phyloP scores from a whole-genome alignment of 2,113 vertebrate species.

The Elgaria multicarinata region DNA sequence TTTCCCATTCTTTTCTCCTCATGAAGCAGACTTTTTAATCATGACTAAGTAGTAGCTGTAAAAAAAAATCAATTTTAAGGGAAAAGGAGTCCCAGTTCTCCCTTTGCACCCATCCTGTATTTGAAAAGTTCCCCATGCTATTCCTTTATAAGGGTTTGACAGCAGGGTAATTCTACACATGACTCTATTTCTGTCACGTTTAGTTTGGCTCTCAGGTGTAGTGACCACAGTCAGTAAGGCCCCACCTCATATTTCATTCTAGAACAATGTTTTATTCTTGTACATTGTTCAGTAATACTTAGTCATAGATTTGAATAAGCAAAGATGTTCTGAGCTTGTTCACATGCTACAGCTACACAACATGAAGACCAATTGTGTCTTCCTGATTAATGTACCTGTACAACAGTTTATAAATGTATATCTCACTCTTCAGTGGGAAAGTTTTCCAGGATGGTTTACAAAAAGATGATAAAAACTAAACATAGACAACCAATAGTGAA shows the following conservation, averaged over 20 bases:
- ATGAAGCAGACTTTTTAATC: too few relatives aligned
- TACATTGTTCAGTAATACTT: neutral
- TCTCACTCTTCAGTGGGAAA: neutral
- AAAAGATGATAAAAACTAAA: neutral
- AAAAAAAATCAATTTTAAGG: too few relatives aligned
- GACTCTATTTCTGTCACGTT: neutral
- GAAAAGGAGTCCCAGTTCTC: too few relatives aligned
- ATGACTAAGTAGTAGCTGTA: too few relatives aligned
- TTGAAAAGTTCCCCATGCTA: too few relatives aligned
- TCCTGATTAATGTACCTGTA: neutral
- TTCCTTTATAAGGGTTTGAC: too few relatives aligned
- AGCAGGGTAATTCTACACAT: neutral
- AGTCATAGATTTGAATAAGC: neutral
- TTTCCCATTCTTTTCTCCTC: too few relatives aligned
- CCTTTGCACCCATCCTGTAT: too few relatives aligned
- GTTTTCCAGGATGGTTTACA: neutral
- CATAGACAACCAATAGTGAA: neutral
- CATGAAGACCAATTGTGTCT: neutral
- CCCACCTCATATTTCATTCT: too few relatives aligned
- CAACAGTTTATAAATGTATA: neutral
- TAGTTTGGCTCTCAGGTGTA: neutral
- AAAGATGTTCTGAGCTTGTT: neutral
- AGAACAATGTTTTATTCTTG: too few relatives aligned
- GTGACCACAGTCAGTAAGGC: too few relatives aligned
- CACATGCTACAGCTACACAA: too few relatives aligned